Conservation (phyloP, 2,113 vertebrate genomes). For the Entomyzon cyanotis region DNA sequence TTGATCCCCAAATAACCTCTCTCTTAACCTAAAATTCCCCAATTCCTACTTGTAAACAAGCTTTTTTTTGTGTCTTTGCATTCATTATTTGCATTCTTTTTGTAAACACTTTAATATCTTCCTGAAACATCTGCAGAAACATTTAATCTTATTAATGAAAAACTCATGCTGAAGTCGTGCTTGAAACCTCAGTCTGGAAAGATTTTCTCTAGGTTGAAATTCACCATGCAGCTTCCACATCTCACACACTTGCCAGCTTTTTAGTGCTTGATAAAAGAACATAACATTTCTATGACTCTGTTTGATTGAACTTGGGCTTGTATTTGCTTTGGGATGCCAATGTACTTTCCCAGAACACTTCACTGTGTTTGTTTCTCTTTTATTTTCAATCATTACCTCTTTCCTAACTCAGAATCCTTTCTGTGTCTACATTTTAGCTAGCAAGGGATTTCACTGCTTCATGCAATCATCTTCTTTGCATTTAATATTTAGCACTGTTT, state of each 20-base stretch:
- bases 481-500: background rate
- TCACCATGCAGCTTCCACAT: background rate
- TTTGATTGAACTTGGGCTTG: background rate
- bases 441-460: background rate
- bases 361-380: background rate
- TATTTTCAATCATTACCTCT: background rate
- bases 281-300: background rate
- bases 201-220: background rate
- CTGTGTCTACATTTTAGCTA: background rate
- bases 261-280: background rate
- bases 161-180: background rate
- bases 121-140: background rate
- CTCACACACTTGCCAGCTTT: background rate
- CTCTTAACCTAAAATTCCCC: background rate
- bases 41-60: background rate
- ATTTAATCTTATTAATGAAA: background rate
- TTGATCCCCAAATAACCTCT: background rate
- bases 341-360: background rate
- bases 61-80: background rate
- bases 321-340: background rate
- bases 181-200: background rate
- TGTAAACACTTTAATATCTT: background rate
- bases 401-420: background rate
- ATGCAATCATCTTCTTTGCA: background rate
- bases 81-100: background rate